These are phyloP conservation scores for Rynchops niger DNA, from an alignment of 2,113 vertebrate genomes.

Conservation along the genomic window DNA sequence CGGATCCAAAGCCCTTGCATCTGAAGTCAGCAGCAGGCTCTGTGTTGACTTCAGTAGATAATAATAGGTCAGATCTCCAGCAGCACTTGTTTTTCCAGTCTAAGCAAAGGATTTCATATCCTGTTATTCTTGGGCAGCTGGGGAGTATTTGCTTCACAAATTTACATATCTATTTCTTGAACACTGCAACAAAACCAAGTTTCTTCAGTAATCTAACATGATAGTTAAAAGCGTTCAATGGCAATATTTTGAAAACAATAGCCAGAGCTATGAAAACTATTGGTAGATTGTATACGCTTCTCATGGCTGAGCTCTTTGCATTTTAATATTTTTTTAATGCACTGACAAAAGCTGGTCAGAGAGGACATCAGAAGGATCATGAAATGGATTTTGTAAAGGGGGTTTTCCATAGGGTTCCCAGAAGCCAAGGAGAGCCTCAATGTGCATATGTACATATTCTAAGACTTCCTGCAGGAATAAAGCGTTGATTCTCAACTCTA, in stretches of 20 bases:
- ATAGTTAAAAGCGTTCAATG: neutral
- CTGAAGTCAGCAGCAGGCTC: neutral
- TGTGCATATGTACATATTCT: neutral
- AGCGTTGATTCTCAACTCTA: neutral
- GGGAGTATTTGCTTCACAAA: neutral
- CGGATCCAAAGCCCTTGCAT: neutral
- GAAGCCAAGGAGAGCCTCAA: neutral
- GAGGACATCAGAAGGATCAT: neutral
- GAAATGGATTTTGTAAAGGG: neutral
- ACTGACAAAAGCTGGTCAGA: neutral
- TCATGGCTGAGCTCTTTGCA: neutral
- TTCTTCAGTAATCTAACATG: neutral
- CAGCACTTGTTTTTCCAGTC: neutral
- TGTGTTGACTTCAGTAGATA: neutral
- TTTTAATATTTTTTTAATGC: neutral
- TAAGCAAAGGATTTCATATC: neutral
- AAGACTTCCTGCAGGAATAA: neutral
- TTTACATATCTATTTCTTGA: neutral
- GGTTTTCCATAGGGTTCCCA: neutral
- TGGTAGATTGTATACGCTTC: neutral
- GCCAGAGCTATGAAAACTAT: neutral
- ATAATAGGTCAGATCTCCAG: neutral
- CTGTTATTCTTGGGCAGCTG: neutral
- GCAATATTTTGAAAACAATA: neutral
- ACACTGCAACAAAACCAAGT: neutral